Conservation (phyloP, 2,888 invertebrate genomes). For the Phyllotreta cruciferae region DNA sequence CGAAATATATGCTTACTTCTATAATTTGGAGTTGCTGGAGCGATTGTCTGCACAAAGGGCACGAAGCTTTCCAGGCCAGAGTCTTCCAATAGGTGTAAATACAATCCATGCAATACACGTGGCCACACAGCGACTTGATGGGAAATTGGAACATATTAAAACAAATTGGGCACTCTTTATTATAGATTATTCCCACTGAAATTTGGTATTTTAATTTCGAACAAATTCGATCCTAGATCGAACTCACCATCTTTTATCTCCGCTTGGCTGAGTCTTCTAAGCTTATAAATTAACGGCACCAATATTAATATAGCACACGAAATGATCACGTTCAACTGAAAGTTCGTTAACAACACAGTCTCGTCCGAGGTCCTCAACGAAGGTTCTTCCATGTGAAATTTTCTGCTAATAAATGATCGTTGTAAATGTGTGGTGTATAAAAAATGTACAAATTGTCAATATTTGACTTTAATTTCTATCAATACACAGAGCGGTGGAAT, state of each 20-base stretch:
- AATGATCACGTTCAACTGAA: slow-evolving; percentile 8
- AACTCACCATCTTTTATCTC: background rate
- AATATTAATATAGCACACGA: slow-evolving; percentile 10
- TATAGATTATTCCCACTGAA: slow-evolving; percentile 40
- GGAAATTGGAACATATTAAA: slow-evolving; percentile 40
- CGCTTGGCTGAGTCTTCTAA: background rate
- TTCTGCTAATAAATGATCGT: background rate
- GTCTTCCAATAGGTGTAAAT: slow-evolving; percentile 40
- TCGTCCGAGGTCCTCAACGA: background rate
- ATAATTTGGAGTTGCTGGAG: slow-evolving; percentile 35
- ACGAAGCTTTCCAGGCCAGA: slow-evolving; percentile 36
- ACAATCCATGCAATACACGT: slow-evolving; percentile 48
- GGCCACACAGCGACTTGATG: slow-evolving; percentile 46
- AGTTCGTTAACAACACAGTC: slow-evolving; percentile 6
- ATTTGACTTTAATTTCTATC: background rate
- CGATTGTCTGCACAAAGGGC: slow-evolving; percentile 43
- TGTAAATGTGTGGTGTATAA: background rate
- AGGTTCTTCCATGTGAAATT: background rate
- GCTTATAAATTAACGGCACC: slow-evolving; percentile 1
- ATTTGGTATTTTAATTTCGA: background rate
- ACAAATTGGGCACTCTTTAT: slow-evolving; percentile 50
- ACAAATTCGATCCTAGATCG: background rate
- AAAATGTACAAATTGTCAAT: slow-evolving; percentile 12
- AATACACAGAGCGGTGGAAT: background rate
- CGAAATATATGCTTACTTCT: slow-evolving; percentile 28